Percentiles rank a stretch among this genome's conserved stretches.
Conservation (phyloP, 2,888 invertebrate species). For the Pecten maximus region DNA sequence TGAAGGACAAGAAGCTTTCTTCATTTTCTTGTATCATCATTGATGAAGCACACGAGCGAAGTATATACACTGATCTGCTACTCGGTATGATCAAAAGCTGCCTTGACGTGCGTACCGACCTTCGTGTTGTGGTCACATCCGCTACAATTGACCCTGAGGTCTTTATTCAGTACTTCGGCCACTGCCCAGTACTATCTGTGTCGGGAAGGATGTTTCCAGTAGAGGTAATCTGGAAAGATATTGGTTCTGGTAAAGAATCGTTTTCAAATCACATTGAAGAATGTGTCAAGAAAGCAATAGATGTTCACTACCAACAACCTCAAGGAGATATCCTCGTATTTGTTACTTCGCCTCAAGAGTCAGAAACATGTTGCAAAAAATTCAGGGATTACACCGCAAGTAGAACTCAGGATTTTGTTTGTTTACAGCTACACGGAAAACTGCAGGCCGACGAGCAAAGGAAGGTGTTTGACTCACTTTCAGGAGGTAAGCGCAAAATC, state of each 20-base stretch:
- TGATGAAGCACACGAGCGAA: conserved; percentile 82
- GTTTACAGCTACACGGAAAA: conserved; percentile 78
- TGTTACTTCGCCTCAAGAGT: conserved; percentile 78
- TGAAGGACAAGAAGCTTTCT: conserved; percentile 71
- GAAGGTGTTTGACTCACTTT: conserved; percentile 72
- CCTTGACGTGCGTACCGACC: conserved; percentile 71
- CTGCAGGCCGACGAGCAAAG: conserved; percentile 79
- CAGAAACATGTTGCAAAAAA: conserved; percentile 73
- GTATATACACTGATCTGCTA: conserved; percentile 81
- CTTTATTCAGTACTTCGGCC: conserved; percentile 78
- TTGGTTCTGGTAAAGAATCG: conserved; percentile 51
- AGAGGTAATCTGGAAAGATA: conserved; percentile 72
- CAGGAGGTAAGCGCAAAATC: conserved; percentile 76
- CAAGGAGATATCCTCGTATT: conserved; percentile 83
- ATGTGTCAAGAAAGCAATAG: conserved; percentile 74
- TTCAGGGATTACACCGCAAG: conserved; percentile 53
- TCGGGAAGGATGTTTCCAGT: conserved; percentile 81
- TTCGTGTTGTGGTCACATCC: conserved; percentile 81
- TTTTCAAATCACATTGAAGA: conserved; percentile 67
- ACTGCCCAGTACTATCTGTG: conserved; percentile 75
- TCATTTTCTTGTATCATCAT: conserved; percentile 77
- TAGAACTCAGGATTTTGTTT: conserved; percentile 58
- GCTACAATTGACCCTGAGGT: conserved; percentile 81
- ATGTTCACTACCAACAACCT: conserved; percentile 71
- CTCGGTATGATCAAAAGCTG: conserved; percentile 80